Base-by-base conservation (phyloP, 2,888 invertebrate species). In the Byasa hedistus region DNA sequence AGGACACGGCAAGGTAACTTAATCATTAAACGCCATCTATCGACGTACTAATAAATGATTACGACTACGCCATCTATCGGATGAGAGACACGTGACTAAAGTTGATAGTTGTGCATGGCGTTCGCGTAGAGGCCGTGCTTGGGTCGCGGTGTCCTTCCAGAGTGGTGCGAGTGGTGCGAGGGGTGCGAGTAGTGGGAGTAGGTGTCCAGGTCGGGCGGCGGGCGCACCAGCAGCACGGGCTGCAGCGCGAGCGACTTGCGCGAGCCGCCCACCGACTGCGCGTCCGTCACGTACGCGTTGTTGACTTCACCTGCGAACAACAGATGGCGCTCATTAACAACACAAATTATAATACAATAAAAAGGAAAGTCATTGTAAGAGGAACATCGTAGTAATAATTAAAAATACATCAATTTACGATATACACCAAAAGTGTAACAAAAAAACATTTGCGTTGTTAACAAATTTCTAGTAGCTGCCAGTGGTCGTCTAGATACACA, bases 171-270 rank as follows among this genome's bases (percentile, higher is more conserved):
- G 52, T 64, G 64, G 54, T 66, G 66, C 15, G 66, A 66, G 27
- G 63, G 80, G 19, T 66, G 66, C 0, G 96, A 96, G 83, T 96
- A 96, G 78, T 96, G 96, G 0, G 96, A 96, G 81, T 95, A 96
- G 2, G 95, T 94, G 79, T 96, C 96, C 78, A 94, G 93, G 68
- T 94, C 94, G 79, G 93, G 92, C 15, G 93, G 93, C 0, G 94
- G 94, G 52, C 96, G 96, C 92, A 96, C 95, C 76, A 98, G 88
- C 61, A 98, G 89, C 12, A 98, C 97, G 2, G 98, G 97, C 85
- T 97, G 96, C 15, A 98, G 88, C 62, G 97, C 97, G 10, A 97
- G 91, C 0, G 97, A 97, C 84, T 97, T 97, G 65, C 97, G 92
- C 0, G 97, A 97, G 0, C 96, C 96, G 15, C 96, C 95, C 62